A percentile compares a stretch with the other conserved stretches of the same genome.
These are phyloP conservation scores for Lethenteron reissneri DNA, from an alignment of 2,113 vertebrate species.

Conservation along the genomic window DNA sequence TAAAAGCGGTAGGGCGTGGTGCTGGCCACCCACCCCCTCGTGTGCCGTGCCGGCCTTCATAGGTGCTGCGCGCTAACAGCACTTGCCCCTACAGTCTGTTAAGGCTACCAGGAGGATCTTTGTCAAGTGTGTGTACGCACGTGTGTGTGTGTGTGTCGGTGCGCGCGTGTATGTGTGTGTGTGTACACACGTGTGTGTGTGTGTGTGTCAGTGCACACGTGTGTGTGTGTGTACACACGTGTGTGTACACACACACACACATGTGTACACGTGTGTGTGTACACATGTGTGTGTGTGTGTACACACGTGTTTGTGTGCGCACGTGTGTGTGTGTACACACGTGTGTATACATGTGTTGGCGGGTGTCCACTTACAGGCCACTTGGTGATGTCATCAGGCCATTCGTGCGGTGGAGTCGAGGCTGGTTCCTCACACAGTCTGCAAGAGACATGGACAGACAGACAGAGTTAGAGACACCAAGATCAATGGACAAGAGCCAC, in stretches of 20 bases:
- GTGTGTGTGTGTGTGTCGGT: not conserved
- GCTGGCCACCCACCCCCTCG: too few relatives aligned
- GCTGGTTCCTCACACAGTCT: constrained; percentile 88
- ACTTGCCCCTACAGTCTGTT: too few relatives aligned
- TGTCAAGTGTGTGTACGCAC: too few relatives aligned
- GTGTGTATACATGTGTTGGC: not conserved
- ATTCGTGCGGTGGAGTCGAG: constrained; percentile 67
- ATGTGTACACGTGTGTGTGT: not conserved
- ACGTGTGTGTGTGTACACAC: not conserved
- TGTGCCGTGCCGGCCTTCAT: too few relatives aligned
- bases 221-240: not conserved
- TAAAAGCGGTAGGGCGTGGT: too few relatives aligned
- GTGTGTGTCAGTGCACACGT: not conserved
- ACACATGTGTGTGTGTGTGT: not conserved
- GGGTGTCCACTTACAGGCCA: constrained; percentile 55
- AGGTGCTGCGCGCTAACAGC: too few relatives aligned
- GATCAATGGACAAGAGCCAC: not conserved
- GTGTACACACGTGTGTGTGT: not conserved
- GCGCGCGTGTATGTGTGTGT: not conserved
- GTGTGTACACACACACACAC: too few relatives aligned
- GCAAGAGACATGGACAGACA: constrained; percentile 5
- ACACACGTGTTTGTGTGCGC: not conserved
- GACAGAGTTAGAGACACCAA: not conserved
- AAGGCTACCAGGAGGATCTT: too few relatives aligned
- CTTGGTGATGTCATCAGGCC: constrained; percentile 94